These are phyloP conservation scores for Diachrysia chrysitis DNA, from an alignment of 2,888 invertebrate species.

Conservation along the genomic window DNA sequence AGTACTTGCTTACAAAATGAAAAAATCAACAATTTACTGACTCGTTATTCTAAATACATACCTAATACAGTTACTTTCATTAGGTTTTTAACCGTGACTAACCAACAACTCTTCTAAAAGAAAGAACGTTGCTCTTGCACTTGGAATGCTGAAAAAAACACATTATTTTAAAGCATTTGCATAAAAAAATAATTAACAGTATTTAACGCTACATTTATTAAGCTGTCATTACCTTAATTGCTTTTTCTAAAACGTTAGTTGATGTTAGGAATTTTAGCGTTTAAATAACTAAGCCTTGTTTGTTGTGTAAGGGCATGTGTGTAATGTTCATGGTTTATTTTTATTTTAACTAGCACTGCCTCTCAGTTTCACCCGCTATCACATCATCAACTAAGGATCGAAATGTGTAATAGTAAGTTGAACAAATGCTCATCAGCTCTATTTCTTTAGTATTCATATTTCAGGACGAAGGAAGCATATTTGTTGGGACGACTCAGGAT, in stretches of 20 bases:
- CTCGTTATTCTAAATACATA: background rate
- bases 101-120: conserved; percentile 24
- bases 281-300: conserved; percentile 17
- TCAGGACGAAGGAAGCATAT: no score
- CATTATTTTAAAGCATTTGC: conserved; percentile 27
- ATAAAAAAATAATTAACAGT: conserved; percentile 39
- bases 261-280: background rate
- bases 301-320: no score
- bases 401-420: no score
- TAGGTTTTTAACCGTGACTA: conserved; percentile 38
- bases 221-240: conserved; percentile 28
- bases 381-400: no score
- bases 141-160: conserved; percentile 19
- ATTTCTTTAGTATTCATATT: no score
- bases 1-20: no score
- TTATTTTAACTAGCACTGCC: no score
- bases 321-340: no score
- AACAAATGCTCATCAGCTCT: no score
- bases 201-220: conserved; percentile 54
- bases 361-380: no score
- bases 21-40: no score
- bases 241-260: conserved; percentile 17
- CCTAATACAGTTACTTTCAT: conserved; percentile 33
- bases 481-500: no score
- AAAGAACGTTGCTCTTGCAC: conserved; percentile 10